Base-by-base conservation (phyloP, 1,140 invertebrate species). In the Trinorchestia longiramus region DNA sequence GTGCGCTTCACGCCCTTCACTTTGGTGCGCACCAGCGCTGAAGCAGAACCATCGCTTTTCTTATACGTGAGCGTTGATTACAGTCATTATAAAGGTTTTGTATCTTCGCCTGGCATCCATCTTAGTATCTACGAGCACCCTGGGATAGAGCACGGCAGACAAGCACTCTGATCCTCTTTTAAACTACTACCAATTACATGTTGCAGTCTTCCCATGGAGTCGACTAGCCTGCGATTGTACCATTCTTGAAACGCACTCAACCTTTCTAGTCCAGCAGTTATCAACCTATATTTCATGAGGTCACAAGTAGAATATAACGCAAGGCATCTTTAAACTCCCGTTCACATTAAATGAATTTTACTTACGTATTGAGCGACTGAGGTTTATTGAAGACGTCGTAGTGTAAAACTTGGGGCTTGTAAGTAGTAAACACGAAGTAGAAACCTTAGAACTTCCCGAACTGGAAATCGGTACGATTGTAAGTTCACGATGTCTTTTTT, bases 1-100 rank as follows among this genome's bases (percentile, higher is more conserved):
- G 92, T 94, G 92, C 92, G 92, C 92, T 94, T 94, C 92, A 94
- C 92, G 92, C 92, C 92, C 44, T 94, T 94, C 92, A 94, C 92
- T 94, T 94, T 94, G 44, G 92, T 94, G 43, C 92, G 92, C 92
- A 94, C 43, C 43, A 44, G 43, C 92, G 43, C 92, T 40, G 36
- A 44, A 0, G 43, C 92, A 94, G 92, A 94, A 47, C 92, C 92
- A 40, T 94, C 92, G 92, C 92, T 94, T 45, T 94, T 94, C 92
- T 94, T 94, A 94, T 94, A 94, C 92, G 92, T 94, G 92, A 94
- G 92, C 43, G 6, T 94, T 47, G 43, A 90, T 90, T 90, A 43
- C 36, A 43, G 88, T 90, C 8, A 43, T 41, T 42, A 43, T 36
- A 8, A 90, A 90, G 1, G 88, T 41, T 42, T 90, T 41, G 8